Conservation (phyloP, 2,113 vertebrate species). For the Dicerorhinus sumatrensis region DNA sequence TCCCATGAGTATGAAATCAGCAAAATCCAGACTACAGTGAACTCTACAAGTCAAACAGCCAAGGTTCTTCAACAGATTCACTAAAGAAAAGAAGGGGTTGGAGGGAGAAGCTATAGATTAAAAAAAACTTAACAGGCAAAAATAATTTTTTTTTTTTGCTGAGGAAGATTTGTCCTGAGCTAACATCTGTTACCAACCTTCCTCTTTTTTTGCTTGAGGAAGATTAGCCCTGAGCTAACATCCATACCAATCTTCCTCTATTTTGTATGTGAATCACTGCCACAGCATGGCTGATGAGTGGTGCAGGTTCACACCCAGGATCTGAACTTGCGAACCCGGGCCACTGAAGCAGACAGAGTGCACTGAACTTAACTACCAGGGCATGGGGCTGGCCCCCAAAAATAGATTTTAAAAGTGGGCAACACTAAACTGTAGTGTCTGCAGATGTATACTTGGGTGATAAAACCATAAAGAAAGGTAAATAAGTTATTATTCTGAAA, state of each 20-base stretch:
- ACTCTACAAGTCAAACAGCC: not conserved
- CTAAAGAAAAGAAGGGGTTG: not conserved
- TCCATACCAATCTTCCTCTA: too few species aligned
- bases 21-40: not conserved
- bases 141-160: too few species aligned
- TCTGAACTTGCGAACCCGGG: too few species aligned
- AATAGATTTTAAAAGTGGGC: not conserved
- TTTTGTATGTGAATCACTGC: too few species aligned
- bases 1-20: not conserved
- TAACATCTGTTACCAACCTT: too few species aligned
- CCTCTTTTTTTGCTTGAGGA: too few species aligned
- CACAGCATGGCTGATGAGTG: too few species aligned
- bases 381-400: not conserved
- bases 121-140: not conserved
- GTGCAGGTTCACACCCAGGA: too few species aligned
- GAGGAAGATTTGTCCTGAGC: too few species aligned
- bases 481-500: not conserved
- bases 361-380: too few species aligned
- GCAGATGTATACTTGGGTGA: not conserved
- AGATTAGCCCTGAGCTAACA: too few species aligned
- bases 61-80: not conserved
- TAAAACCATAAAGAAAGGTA: not conserved
- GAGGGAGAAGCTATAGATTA: not conserved
- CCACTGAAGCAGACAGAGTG: too few species aligned
- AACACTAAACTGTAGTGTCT: not conserved